Conservation (phyloP, 2,113 vertebrate species). For the Willisornis vidua region DNA sequence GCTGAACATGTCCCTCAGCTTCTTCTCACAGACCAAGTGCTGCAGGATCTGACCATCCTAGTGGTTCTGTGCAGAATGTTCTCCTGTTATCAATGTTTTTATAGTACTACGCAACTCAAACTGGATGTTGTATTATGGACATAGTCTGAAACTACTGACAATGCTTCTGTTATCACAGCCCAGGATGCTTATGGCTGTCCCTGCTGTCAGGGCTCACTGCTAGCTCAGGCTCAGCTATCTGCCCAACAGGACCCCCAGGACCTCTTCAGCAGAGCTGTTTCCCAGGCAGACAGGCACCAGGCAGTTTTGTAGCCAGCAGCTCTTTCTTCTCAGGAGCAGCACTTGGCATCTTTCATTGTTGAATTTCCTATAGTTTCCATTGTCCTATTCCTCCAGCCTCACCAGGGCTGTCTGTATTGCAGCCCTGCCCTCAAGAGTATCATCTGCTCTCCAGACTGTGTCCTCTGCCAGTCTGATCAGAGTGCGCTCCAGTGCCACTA, state of each 20-base stretch:
- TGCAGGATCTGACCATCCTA: background rate
- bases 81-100: background rate
- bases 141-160: background rate
- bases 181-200: background rate
- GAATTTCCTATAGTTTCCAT: rapidly evolving
- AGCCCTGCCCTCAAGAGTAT: background rate
- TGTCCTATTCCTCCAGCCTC: background rate
- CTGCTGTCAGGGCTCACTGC: background rate
- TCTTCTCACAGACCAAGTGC: background rate
- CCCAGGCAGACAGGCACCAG: background rate
- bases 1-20: background rate
- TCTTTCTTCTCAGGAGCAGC: background rate
- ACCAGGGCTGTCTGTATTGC: background rate
- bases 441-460: background rate
- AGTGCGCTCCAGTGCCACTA: rapidly evolving
- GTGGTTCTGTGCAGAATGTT: background rate
- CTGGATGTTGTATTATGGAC: background rate
- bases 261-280: background rate
- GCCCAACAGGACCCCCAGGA: background rate
- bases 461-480: background rate
- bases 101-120: background rate
- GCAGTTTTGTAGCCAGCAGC: rapidly evolving
- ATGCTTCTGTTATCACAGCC: background rate
- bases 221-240: background rate
- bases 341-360: background rate